These are phyloP conservation scores for Clostera curtula DNA, from an alignment of 2,888 invertebrate species.

Conservation along the genomic window DNA sequence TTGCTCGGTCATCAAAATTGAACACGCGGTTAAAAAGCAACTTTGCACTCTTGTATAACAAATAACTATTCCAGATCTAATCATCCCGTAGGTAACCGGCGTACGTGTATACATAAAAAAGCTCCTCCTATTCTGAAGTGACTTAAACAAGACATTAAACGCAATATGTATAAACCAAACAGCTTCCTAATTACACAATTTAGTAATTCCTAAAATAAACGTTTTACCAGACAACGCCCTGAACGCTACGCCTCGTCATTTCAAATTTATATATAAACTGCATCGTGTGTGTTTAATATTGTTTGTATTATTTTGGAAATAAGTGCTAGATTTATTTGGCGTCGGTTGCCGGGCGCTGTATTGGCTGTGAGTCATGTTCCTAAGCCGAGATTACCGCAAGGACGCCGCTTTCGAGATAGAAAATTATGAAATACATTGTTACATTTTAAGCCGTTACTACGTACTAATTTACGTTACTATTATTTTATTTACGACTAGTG, in stretches of 20 bases:
- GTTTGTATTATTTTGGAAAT: conserved; percentile 45
- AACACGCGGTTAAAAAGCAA: too few species aligned
- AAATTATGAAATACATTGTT: conserved; percentile 37
- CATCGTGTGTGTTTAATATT: conserved; percentile 27
- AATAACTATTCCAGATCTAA: too few species aligned
- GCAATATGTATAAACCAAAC: too few species aligned
- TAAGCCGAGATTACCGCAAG: conserved; percentile 53
- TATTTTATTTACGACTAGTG: conserved; percentile 3
- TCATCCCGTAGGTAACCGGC: too few species aligned
- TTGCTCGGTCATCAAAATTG: too few species aligned
- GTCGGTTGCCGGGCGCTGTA: conserved; percentile 49
- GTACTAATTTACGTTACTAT: conserved; percentile 6
- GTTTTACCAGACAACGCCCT: too few species aligned
- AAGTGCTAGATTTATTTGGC: conserved; percentile 49
- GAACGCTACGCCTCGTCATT: conserved; percentile 1
- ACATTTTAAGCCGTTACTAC: conserved; percentile 12
- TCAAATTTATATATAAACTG: conserved; percentile 18
- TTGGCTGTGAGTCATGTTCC: conserved; percentile 52
- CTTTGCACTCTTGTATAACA: too few species aligned
- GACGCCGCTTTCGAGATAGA: conserved; percentile 52
- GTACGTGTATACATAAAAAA: too few species aligned
- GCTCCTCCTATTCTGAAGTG: too few species aligned
- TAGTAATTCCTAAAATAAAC: too few species aligned
- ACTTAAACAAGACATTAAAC: too few species aligned
- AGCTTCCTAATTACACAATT: too few species aligned